Conservation (phyloP, 2,888 invertebrate species). For the Troides aeacus region DNA sequence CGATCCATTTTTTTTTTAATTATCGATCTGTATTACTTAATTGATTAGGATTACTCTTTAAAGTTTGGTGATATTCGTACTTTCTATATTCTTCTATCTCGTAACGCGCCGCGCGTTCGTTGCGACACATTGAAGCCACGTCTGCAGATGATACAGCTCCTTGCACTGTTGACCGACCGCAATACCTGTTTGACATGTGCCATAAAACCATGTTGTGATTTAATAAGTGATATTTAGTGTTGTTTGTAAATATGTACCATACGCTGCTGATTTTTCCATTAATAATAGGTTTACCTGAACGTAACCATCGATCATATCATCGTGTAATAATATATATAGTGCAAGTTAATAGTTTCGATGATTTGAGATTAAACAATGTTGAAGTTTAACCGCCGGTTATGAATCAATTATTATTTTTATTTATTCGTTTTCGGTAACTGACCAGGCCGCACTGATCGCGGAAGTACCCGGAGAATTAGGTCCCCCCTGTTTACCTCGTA, state of each 20-base stretch:
- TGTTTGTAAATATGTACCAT: conserved; percentile 80
- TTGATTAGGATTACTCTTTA: conserved; percentile 56
- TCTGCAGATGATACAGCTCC: conserved; percentile 42
- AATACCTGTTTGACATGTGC: conserved; percentile 74
- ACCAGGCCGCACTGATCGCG: conserved; percentile 41
- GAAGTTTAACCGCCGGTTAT: conserved; percentile 19
- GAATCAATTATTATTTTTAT: conserved; percentile 35
- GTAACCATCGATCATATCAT: conserved; percentile 52
- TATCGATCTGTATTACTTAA: conserved; percentile 72
- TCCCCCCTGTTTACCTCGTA: conserved; percentile 39
- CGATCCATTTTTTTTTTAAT: conserved; percentile 52
- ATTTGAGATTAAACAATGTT: conserved; percentile 33
- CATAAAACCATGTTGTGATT: conserved; percentile 79
- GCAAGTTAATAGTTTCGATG: conserved; percentile 40
- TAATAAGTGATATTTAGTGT: conserved; percentile 79
- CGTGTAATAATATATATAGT: conserved; percentile 49
- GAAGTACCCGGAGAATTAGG: conserved; percentile 36
- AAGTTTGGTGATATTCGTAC: conserved; percentile 71
- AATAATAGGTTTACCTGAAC: conserved; percentile 63
- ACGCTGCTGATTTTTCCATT: conserved; percentile 62
- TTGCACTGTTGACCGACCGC: conserved; percentile 42
- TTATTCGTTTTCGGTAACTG: conserved; percentile 6
- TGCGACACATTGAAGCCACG: conserved; percentile 65
- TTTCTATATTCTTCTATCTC: conserved; percentile 49
- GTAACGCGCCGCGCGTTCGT: conserved; percentile 34